Evolutionary conservation across 2,888 invertebrate species (phyloP).

Genomic region (Auanema sp.): DNA sequence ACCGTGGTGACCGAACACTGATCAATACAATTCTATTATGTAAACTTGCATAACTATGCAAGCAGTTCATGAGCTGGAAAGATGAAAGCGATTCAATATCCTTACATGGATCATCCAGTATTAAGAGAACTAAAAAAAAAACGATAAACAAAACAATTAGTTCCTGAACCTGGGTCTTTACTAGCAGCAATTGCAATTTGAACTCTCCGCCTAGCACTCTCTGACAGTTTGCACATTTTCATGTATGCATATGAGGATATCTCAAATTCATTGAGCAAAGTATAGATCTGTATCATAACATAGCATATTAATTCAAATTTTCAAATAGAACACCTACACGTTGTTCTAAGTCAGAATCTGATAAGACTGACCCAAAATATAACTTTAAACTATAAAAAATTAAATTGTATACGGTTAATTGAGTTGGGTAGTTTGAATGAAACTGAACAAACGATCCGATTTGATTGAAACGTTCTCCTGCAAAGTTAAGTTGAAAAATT

Average conservation of each 20-base stretch:
- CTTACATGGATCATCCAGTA: constrained; percentile 84
- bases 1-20: constrained; percentile 88
- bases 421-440: constrained; percentile 27
- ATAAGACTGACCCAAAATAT: constrained; percentile 28
- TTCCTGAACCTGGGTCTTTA: constrained; percentile 79
- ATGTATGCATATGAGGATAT: constrained; percentile 81
- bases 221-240: constrained; percentile 80
- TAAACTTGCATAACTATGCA: constrained; percentile 83
- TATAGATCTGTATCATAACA: constrained; percentile 66
- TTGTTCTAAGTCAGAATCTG: constrained; percentile 31
- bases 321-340: constrained; percentile 19
- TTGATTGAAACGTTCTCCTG: constrained; percentile 47
- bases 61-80: constrained; percentile 88
- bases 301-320: neutral
- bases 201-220: constrained; percentile 85
- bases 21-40: constrained; percentile 85
- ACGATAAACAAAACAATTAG: too few species aligned
- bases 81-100: constrained; percentile 92
- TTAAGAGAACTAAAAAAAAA: constrained; percentile 44
- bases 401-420: constrained; percentile 33
- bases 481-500: constrained; percentile 3
- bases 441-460: constrained; percentile 46
- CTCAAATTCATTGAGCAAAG: constrained; percentile 89
- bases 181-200: constrained; percentile 89
- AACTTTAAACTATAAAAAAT: constrained; percentile 47